Evolutionary conservation across 2,888 invertebrate genomes (phyloP), one percentile per base, ranked within the genome.

Genomic region (Peribatodes rhomboidaria): DNA sequence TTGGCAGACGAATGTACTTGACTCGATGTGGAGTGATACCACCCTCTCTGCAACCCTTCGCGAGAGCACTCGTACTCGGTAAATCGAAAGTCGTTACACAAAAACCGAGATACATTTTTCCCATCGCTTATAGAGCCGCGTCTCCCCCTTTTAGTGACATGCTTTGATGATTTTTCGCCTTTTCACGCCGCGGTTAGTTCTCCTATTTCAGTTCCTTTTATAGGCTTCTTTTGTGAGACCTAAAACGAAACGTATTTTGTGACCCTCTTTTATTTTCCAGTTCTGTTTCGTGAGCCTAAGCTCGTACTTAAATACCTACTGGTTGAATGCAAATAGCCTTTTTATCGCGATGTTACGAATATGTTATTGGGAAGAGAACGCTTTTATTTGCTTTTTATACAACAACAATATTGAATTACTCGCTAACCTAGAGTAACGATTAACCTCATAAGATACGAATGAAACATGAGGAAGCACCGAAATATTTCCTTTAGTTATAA

Each of bases 81-180:
- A 88, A 90, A 90, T 90, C 88, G 89, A 89, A 91, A 89, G 86
- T 87, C 89, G 89, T 90, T 89, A 88, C 87, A 88, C 83, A 87
- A 87, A 86, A 89, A 85, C 85, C 83, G 85, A 87, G 84, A 88
- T 86, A 87, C 83, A 84, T 85, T 86, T 88, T 87, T 82, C 80
- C 75, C 84, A 84, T 84, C 83, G 81, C 77, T 85, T 85, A 84
- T 84, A 82, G 79, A 82, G 80, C 77, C 71, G 72, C 80, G 75
- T 82, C 79, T 83, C 81, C 77, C 81, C 82, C 82, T 84, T 83
- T 82, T 76, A 80, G 80, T 78, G 75, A 77, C 75, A 75, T 76
- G 76, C 83, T 85, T 85, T 84, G 81, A 84, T 84, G 81, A 82
- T 84, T 82, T 83, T 83, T 79, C 76, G 80, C 81, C 77, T 81